Evolutionary conservation across 1,140 invertebrate genomes (phyloP).

Genomic region (Carposina sasakii): DNA sequence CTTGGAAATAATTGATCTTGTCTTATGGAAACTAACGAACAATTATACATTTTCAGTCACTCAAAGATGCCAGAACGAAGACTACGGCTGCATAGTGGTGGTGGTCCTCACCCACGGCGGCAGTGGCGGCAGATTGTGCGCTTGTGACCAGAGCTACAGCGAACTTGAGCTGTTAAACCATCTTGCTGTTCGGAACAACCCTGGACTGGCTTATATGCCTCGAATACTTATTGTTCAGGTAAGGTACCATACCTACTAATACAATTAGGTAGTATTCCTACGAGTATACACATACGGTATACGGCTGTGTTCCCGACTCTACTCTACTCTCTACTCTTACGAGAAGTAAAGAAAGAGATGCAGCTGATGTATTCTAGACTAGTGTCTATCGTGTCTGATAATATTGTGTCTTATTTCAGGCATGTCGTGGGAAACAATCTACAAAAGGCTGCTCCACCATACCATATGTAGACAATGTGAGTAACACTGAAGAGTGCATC

Average conservation of each 20-base stretch:
- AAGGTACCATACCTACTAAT: neutral
- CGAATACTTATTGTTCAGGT: constrained; percentile 54
- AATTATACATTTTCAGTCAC: too few relatives aligned
- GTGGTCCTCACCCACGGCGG: constrained; percentile 50
- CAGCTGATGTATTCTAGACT: too few relatives aligned
- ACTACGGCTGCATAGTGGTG: constrained; percentile 53
- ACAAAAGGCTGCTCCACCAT: too few relatives aligned
- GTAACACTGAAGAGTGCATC: neutral
- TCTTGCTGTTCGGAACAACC: constrained; percentile 42
- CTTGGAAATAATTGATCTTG: too few relatives aligned
- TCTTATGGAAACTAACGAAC: too few relatives aligned
- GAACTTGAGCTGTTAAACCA: constrained; percentile 47
- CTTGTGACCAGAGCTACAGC: constrained; percentile 41
- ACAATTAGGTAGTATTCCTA: neutral
- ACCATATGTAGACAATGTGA: too few relatives aligned
- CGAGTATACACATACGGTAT: too few relatives aligned
- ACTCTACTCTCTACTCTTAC: too few relatives aligned
- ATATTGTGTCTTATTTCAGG: neutral
- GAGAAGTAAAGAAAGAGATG: too few relatives aligned
- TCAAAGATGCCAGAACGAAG: too few relatives aligned
- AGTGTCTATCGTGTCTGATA: too few relatives aligned
- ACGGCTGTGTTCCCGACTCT: too few relatives aligned
- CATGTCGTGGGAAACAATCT: constrained; percentile 8
- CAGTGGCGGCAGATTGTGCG: constrained; percentile 33
- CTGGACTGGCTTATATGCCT: constrained; percentile 44